Percentiles rank a stretch among this genome's conserved stretches.
Evolutionary conservation across 2,113 vertebrate genomes (phyloP).

Genomic region (Nibea coibor): DNA sequence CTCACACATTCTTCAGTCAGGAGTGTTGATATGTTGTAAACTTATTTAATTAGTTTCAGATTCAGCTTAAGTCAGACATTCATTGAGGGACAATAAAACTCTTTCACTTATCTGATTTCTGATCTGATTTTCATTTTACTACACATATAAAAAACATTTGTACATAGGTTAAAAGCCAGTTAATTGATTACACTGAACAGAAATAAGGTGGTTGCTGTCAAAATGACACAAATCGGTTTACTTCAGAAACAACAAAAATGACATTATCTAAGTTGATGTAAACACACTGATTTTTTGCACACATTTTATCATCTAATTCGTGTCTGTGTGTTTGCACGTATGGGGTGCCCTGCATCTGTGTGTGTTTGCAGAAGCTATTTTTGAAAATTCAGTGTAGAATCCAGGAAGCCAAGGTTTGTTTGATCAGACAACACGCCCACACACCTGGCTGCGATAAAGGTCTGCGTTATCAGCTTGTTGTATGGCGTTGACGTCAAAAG

Average conservation of each 20-base stretch:
- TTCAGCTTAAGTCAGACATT: not conserved
- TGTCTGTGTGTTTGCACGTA: not conserved
- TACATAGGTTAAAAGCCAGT: not conserved
- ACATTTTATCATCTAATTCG: not conserved
- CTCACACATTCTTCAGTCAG: not conserved
- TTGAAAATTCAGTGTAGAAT: constrained; percentile 59
- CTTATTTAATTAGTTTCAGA: not conserved
- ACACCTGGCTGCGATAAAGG: constrained; percentile 67
- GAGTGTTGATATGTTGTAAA: not conserved
- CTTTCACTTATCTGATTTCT: no score
- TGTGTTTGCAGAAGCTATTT: constrained; percentile 70
- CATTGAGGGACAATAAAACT: no score
- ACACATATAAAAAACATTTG: not conserved
- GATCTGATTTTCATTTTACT: no score
- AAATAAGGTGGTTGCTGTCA: not conserved
- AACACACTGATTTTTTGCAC: not conserved
- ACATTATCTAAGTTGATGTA: not conserved
- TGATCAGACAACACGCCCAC: constrained; percentile 71
- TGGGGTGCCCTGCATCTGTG: constrained; percentile 10
- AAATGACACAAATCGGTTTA: not conserved
- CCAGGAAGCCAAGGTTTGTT: constrained; percentile 70
- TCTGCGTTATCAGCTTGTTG: constrained; percentile 67
- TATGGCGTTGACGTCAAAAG: constrained; percentile 73
- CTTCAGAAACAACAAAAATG: not conserved
- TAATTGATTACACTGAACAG: not conserved